Evolutionary conservation across 2,888 invertebrate species (phyloP).

Genomic region (Nemotelus nigrinus): DNA sequence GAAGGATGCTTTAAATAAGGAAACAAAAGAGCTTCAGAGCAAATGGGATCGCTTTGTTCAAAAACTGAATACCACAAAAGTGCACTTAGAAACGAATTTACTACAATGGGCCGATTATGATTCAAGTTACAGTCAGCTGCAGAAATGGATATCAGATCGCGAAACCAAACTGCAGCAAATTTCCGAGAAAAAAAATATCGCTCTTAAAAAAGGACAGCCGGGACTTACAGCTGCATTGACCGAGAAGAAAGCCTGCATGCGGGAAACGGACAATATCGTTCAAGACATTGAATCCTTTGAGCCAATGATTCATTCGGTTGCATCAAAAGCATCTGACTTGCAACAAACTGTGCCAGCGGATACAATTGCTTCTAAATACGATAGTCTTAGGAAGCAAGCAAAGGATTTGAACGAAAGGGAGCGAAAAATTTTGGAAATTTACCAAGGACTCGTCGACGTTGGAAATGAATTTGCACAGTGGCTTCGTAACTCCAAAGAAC

Average conservation of each 20-base stretch:
- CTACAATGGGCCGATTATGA: slow-evolving; percentile 97
- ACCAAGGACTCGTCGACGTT: slow-evolving; percentile 91
- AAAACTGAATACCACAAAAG: slow-evolving; percentile 91
- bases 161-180: slow-evolving; percentile 93
- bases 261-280: slow-evolving; percentile 92
- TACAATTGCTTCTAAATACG: slow-evolving; percentile 91
- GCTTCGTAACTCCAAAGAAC: slow-evolving; percentile 91
- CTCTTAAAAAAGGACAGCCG: slow-evolving; percentile 80
- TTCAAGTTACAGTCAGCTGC: slow-evolving; percentile 89
- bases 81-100: slow-evolving; percentile 87
- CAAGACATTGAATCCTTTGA: slow-evolving; percentile 97
- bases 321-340: slow-evolving; percentile 91
- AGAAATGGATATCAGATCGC: slow-evolving; percentile 94
- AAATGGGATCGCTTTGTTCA: slow-evolving; percentile 93
- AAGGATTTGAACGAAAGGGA: slow-evolving; percentile 89
- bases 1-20: slow-evolving; percentile 84
- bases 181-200: slow-evolving; percentile 83
- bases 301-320: slow-evolving; percentile 95
- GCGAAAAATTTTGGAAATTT: slow-evolving; percentile 88
- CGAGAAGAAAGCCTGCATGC: slow-evolving; percentile 86
- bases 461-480: slow-evolving; percentile 92
- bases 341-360: slow-evolving; percentile 91
- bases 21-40: slow-evolving; percentile 87
- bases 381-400: slow-evolving; percentile 88
- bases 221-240: slow-evolving; percentile 82